Percentiles rank a stretch among this genome's conserved stretches.
Conservation (phyloP, 2,888 invertebrate species). For the Ischnura elegans region DNA sequence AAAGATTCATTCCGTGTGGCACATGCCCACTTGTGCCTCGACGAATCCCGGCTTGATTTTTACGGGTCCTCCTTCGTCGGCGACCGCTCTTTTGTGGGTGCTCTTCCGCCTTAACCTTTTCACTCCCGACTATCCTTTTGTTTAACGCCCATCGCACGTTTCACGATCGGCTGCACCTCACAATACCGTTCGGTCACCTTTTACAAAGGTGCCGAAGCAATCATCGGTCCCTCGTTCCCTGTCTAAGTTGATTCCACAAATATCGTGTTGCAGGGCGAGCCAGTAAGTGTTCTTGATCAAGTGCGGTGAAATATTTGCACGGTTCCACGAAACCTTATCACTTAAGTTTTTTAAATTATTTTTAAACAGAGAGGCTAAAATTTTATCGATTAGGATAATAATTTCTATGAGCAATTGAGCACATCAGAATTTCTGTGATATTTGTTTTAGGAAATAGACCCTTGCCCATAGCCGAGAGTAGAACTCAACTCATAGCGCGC, state of each 20-base stretch:
- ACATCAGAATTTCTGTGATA: too few relatives aligned
- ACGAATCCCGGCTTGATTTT: background rate
- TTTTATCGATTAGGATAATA: too few relatives aligned
- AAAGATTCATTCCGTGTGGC: background rate
- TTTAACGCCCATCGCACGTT: slow-evolving; percentile 9
- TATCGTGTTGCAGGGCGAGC: background rate
- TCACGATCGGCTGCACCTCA: background rate
- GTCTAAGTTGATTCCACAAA: too few relatives aligned
- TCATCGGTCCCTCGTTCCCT: background rate
- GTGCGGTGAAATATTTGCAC: too few relatives aligned
- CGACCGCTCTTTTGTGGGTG: slow-evolving; percentile 22
- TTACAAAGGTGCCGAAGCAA: background rate
- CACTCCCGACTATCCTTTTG: slow-evolving; percentile 15
- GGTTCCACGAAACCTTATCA: too few relatives aligned
- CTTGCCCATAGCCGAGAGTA: too few relatives aligned
- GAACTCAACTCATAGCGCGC: too few relatives aligned
- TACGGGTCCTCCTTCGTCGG: background rate
- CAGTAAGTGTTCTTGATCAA: background rate
- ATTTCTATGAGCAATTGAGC: too few relatives aligned
- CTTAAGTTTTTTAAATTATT: too few relatives aligned
- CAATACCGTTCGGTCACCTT: background rate
- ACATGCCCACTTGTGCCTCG: background rate
- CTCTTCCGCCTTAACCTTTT: background rate
- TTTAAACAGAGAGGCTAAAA: too few relatives aligned
- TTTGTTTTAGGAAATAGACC: too few relatives aligned